Evolutionary conservation across 2,113 vertebrate species (phyloP).

Genomic region (Nyctibius bracteatus): DNA sequence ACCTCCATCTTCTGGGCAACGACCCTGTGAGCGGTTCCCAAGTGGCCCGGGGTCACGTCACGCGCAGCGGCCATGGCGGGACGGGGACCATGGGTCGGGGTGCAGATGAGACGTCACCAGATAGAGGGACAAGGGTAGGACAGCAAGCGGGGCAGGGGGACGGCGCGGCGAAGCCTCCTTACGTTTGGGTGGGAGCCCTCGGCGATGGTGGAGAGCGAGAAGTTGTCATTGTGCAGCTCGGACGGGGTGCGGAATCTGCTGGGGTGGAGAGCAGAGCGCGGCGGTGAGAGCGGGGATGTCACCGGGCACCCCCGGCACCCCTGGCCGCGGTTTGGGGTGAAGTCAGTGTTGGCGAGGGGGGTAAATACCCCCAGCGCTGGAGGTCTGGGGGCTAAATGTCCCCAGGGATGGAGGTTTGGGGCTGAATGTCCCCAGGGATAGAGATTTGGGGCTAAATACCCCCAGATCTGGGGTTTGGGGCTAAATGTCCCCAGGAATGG

Average conservation of each 20-base stretch:
- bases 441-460: not conserved
- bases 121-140: constrained; percentile 87
- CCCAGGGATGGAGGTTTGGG: not conserved
- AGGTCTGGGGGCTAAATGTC: not conserved
- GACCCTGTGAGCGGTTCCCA: no score
- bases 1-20: no score
- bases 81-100: rapidly evolving
- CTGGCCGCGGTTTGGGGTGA: rapidly evolving
- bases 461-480: not conserved
- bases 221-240: constrained; percentile 99
- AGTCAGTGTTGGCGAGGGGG: rapidly evolving
- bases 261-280: not conserved
- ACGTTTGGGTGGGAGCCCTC: constrained; percentile 99
- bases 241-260: constrained; percentile 94
- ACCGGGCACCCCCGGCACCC: rapidly evolving
- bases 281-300: not conserved
- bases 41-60: no score
- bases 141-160: constrained; percentile 75
- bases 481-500: not conserved
- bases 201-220: constrained; percentile 98
- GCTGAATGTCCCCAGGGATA: rapidly evolving
- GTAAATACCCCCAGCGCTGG: not conserved
- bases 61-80: no score
- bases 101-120: constrained; percentile 76
- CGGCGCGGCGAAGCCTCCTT: constrained; percentile 85